These are phyloP conservation scores for Eupsittula cactorum DNA, from an alignment of 2,113 vertebrate species.

Conservation along the genomic window DNA sequence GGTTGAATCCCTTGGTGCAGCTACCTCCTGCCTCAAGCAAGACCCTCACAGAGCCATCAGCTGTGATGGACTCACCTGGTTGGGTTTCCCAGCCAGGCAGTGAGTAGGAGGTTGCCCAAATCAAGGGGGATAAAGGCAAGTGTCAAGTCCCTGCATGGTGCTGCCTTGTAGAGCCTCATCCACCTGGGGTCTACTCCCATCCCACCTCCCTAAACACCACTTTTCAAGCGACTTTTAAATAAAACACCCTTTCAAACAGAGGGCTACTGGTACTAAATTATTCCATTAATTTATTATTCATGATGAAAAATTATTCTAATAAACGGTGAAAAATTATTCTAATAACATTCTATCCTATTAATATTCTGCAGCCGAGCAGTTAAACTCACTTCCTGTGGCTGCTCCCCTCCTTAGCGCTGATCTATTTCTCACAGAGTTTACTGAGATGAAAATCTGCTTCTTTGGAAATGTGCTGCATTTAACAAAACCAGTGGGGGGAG, in stretches of 20 bases:
- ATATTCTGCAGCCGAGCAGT: slow-evolving; percentile 58
- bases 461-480: slow-evolving; percentile 28
- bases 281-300: slow-evolving; percentile 75
- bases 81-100: neutral
- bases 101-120: neutral
- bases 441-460: slow-evolving; percentile 59
- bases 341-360: slow-evolving; percentile 69
- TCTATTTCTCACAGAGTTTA: slow-evolving; percentile 59
- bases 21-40: neutral
- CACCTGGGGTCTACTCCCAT: neutral
- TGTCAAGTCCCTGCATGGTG: accelerated
- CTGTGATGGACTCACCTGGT: neutral
- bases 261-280: slow-evolving; percentile 41
- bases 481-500: slow-evolving; percentile 12
- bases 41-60: neutral
- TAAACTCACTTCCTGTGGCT: slow-evolving; percentile 62
- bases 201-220: neutral
- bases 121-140: neutral
- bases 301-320: slow-evolving; percentile 74
- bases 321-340: slow-evolving; percentile 74
- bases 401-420: slow-evolving; percentile 39
- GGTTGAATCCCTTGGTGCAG: neutral
- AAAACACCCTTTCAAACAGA: slow-evolving; percentile 35
- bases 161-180: neutral
- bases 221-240: slow-evolving; percentile 7